Evolutionary conservation across 35 echinoderm and acorn worm genomes (phyloP), one percentile per base, ranked within the genome.

Genomic region (Patiria miniata): DNA sequence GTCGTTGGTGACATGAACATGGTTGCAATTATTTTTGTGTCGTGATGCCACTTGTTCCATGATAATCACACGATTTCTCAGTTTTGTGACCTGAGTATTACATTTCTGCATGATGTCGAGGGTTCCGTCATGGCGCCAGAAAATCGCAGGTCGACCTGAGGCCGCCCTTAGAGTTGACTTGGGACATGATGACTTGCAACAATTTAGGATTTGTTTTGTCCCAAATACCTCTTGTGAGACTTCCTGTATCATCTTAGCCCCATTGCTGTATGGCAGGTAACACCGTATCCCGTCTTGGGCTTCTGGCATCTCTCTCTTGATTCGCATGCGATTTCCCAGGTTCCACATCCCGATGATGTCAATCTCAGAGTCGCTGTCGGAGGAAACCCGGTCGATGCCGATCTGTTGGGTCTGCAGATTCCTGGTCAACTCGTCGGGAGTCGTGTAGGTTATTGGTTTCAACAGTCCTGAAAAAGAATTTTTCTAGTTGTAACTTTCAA

Each of bases 201-300:
- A n/a, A n/a, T n/a, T n/a, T n/a, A n/a, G n/a, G n/a, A n/a, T n/a
- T n/a, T n/a, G n/a, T n/a, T n/a, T n/a, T n/a, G n/a, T n/a, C n/a
- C 4, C 42, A 47, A 44, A n/a, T 79, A 95, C 93, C 93, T 95
- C 78, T 69, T 95, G 79, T n/a, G 89, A 68, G 17, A 79, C 81
- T 56, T 91, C 93, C 55, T 65, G 53, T 22, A 91, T 76, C 76
- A 87, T 85, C 69, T 54, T 79, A n/a, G 89, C 89, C 0, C 89
- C 93, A 29, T 88, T 39, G 61, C 89, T 95, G 44, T 69, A 55
- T 81, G 93, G 93, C 34, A 95, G 84, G 68, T 37, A 87, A 44
- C 85, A 78, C 54, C 78, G 91, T 73, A 84, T 55, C 82, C 79
- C 55, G 18, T 18, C 55, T 23, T 56, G 38, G 37, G 78, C 82